A percentile compares a stretch with the other conserved stretches of the same genome.
phyloP scores from a whole-genome alignment of 2,113 vertebrate genomes.

The Ranitomeya variabilis region DNA sequence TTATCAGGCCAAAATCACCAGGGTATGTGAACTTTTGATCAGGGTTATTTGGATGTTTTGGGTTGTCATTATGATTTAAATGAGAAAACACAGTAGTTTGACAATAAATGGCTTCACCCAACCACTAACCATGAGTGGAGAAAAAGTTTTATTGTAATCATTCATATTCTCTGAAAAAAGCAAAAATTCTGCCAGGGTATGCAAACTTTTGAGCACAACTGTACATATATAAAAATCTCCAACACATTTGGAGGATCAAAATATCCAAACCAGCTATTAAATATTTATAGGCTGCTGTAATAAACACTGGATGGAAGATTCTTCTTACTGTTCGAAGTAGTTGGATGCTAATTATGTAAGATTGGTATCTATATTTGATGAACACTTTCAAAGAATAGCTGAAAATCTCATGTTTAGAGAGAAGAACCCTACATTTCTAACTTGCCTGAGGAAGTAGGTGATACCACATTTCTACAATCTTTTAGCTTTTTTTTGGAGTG shows the following conservation, averaged over 20 bases:
- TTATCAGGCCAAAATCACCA: too few relatives aligned
- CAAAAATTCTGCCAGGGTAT: too few relatives aligned
- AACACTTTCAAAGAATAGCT: background rate
- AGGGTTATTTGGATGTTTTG: too few relatives aligned
- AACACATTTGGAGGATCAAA: background rate
- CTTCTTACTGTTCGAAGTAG: background rate
- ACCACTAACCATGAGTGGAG: too few relatives aligned
- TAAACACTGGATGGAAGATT: background rate
- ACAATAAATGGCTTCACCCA: too few relatives aligned
- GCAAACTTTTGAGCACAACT: too few relatives aligned
- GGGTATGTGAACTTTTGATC: too few relatives aligned
- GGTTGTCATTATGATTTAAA: too few relatives aligned
- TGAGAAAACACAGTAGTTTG: too few relatives aligned
- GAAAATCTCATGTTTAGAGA: background rate
- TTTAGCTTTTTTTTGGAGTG: too few relatives aligned
- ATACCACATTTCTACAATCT: background rate
- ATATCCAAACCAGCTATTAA: background rate
- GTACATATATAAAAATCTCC: background rate
- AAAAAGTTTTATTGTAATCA: too few relatives aligned
- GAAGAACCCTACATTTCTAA: background rate
- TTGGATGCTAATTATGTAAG: slow-evolving; percentile 5
- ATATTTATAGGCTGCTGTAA: background rate
- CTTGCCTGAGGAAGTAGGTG: background rate
- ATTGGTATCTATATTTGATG: background rate
- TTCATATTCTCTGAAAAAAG: too few relatives aligned